Evolutionary conservation across 2,888 invertebrate species (phyloP).

Genomic region (Macrosoma leucophasiata): DNA sequence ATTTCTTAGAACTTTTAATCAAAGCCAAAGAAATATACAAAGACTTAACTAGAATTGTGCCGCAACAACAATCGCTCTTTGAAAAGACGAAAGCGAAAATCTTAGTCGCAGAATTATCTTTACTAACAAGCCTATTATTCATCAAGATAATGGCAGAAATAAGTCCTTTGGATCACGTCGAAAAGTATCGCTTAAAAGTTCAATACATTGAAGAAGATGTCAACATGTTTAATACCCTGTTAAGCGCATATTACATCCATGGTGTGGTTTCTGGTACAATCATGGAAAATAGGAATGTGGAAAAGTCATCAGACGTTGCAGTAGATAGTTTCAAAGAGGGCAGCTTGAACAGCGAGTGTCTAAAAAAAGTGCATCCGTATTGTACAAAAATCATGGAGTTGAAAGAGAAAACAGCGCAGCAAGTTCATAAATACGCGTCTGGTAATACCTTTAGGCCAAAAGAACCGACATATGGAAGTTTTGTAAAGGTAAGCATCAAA

Average conservation of each 20-base stretch:
- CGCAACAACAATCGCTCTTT: conserved; percentile 7
- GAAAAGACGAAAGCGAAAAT: conserved; percentile 36
- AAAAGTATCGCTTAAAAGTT: conserved; percentile 84
- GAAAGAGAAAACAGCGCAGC: conserved; percentile 49
- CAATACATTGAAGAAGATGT: conserved; percentile 83
- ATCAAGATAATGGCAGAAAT: conserved; percentile 76
- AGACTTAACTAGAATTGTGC: conserved; percentile 27
- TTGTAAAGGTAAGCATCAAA: conserved; percentile 74
- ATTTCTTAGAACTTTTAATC: conserved; percentile 31
- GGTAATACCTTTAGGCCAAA: conserved; percentile 74
- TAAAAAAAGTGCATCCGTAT: conserved; percentile 63
- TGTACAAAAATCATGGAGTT: conserved; percentile 52
- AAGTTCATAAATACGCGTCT: conserved; percentile 60
- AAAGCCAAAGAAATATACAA: conserved; percentile 35
- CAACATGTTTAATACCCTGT: conserved; percentile 70
- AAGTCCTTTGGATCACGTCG: conserved; percentile 88
- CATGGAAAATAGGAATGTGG: conserved; percentile 42
- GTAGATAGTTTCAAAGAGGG: conserved; percentile 33
- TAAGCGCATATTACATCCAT: conserved; percentile 75
- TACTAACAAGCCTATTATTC: conserved; percentile 72
- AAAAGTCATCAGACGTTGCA: conserved; percentile 38
- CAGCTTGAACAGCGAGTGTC: conserved; percentile 31
- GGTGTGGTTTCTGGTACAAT: conserved; percentile 51
- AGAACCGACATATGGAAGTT: conserved; percentile 62
- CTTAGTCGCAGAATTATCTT: conserved; percentile 43